These are phyloP conservation scores for Toxostoma redivivum DNA, from an alignment of 2,113 vertebrate species.

Conservation along the genomic window DNA sequence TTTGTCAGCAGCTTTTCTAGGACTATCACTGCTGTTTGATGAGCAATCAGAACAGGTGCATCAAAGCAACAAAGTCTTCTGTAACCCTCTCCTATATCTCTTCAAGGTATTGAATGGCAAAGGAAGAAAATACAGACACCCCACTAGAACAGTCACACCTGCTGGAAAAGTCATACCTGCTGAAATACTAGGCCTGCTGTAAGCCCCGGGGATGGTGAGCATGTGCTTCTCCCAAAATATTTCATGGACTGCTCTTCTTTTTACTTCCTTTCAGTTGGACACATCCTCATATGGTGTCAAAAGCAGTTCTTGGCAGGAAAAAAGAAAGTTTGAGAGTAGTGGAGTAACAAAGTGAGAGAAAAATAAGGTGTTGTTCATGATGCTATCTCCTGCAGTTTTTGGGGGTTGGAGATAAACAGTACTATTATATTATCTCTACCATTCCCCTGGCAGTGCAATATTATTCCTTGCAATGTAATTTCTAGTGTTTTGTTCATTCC, in stretches of 20 bases:
- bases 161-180: not conserved
- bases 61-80: not conserved
- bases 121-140: not conserved
- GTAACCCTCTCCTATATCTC: not conserved
- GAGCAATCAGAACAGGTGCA: constrained; percentile 41
- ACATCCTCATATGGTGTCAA: not conserved
- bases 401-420: not conserved
- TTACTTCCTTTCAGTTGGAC: not conserved
- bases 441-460: constrained; percentile 28
- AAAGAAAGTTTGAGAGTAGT: not conserved
- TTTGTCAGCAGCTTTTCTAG: constrained; percentile 49
- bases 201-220: not conserved
- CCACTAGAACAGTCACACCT: not conserved
- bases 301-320: not conserved
- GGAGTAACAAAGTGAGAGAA: not conserved
- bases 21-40: not conserved
- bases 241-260: not conserved
- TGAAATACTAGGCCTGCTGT: not conserved
- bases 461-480: constrained; percentile 52
- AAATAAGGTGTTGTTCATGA: not conserved
- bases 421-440: constrained; percentile 38
- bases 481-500: constrained; percentile 56
- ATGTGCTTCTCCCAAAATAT: not conserved
- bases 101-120: not conserved
- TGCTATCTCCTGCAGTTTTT: not conserved